Percentiles rank a stretch among this genome's conserved stretches.
Conservation (phyloP, 1,140 invertebrate genomes). For the Drosophila sp. region DNA sequence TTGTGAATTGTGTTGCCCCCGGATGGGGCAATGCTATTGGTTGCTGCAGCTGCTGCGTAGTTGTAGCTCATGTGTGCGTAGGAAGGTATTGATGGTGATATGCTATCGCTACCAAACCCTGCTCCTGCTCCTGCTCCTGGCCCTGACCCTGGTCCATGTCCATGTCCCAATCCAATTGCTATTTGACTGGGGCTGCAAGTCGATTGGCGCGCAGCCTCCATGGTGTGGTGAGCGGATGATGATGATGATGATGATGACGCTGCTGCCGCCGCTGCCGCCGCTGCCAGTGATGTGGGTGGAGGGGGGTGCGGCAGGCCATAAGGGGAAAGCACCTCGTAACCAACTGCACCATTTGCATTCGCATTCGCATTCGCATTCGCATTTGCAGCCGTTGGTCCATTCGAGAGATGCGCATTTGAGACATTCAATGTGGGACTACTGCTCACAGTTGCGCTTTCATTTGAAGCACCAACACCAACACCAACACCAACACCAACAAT, state of each 20-base stretch:
- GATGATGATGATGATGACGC: constrained; percentile 13
- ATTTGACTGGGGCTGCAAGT: constrained; percentile 52
- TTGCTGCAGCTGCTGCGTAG: constrained; percentile 62
- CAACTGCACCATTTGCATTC: constrained; percentile 27
- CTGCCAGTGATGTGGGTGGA: constrained; percentile 30
- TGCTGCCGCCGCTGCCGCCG: too few relatives aligned
- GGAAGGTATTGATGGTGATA: constrained; percentile 54
- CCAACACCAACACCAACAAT: constrained; percentile 33
- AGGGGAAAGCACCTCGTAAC: constrained; percentile 59
- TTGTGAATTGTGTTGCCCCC: background rate
- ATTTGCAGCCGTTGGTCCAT: background rate
- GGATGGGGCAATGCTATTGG: constrained; percentile 45
- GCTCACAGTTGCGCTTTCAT: constrained; percentile 3
- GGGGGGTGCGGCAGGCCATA: constrained; percentile 57
- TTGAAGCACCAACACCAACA: constrained; percentile 8
- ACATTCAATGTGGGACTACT: constrained; percentile 9
- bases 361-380: background rate
- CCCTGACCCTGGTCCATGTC: too few relatives aligned
- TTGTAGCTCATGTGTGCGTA: constrained; percentile 76
- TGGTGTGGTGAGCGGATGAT: constrained; percentile 26
- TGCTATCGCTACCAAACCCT: constrained; percentile 46
- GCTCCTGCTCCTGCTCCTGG: constrained; percentile 11
- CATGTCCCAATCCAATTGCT: constrained; percentile 20
- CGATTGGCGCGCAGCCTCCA: constrained; percentile 43
- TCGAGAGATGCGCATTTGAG: constrained; percentile 6